Evolutionary conservation across 2,888 invertebrate species (phyloP), one percentile per base, ranked within the genome.

Genomic region (Yponomeuta evonymella): DNA sequence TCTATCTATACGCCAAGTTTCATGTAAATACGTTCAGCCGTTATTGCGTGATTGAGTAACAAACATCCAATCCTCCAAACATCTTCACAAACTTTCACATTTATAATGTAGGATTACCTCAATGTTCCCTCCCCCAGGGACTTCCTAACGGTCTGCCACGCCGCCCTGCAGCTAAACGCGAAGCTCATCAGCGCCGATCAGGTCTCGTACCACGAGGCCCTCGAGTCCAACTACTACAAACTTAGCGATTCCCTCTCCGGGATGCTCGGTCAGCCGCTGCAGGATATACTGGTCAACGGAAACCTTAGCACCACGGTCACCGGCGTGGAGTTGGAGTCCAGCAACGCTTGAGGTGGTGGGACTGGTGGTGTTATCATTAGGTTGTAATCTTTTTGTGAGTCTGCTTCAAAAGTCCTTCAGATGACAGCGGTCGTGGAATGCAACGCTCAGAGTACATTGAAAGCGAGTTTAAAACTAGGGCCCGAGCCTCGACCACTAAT

Each of bases 121-220:
- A 64, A 64, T 64, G 0, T 4, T 36, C 51, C 64, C 68, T 9
- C 74, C 92, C 90, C 11, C 92, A 98, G 98, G 83, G 97, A 98
- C 81, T 98, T 99, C 89, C 94, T 98, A 76, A 95, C 96, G 74
- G 95, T 98, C 67, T 98, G 98, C 86, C 96, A 97, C 79, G 95
- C 96, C 6, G 98, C 98, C 0, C 89, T 99, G 64, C 96, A 97
- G 81, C 94, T 98, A 71, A 99, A 99, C 89, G 96, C 96, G 65
- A 96, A 96, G 77, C 94, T 98, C 75, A 97, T 99, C 78, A 95
- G 95, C 73, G 94, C 95, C 3, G 98, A 98, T 86, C 98, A 98
- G 85, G 94, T 95, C 70, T 96, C 98, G 76, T 99, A 99, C 83
- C 99, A 99, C 81, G 96, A 97, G 81, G 96, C 96, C 8, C 89